Evolutionary conservation across 2,113 vertebrate species (phyloP), one percentile per base, ranked within the genome.

Genomic region (Strix uralensis): DNA sequence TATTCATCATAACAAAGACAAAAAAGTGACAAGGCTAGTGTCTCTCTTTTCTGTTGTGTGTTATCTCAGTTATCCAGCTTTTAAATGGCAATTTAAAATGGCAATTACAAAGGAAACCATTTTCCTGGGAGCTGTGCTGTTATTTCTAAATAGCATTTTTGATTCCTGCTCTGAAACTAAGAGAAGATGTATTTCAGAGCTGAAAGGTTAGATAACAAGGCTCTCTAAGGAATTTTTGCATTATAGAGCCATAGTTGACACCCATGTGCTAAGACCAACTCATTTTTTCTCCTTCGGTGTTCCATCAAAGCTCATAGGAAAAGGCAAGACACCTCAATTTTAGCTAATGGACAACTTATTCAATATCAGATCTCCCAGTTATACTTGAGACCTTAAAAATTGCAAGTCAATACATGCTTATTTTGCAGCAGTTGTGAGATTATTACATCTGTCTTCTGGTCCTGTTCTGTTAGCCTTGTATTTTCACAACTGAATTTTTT

Each of bases 1-100:
- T 77, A 16, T 88, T 93, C 66, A 59, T 94, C 73, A 47, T 54
- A 89, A 69, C 13, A 89, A 75, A 90, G 85, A 88, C 86, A 89
- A 91, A 86, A 79, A 87, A 29, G 30, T 72, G 81, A 69, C 73
- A 61, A 66, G 83, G 36, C 77, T 46, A 29, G n/a, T 67, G 44
- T 51, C 12, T 87, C 49, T 78, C 72, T n/a, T 38, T 94, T 47
- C 40, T 94, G 72, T 58, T 83, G 18, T 52, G 34, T 32, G 49
- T 90, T 93, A 88, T 92, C 95, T 95, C 57, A 23, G 70, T 88
- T 93, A 86, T 88, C 72, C 65, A 92, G 72, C 86, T 84, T 96
- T 95, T 86, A 93, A 88, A 95, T 55, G 80, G n/a, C 78, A 88
- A 73, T 94, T 95, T 93, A 6, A 93, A 91, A 93, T 86, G 80